Base-by-base conservation (phyloP, 2,797 vertebrate genomes). In the Amniataba percoides region DNA sequence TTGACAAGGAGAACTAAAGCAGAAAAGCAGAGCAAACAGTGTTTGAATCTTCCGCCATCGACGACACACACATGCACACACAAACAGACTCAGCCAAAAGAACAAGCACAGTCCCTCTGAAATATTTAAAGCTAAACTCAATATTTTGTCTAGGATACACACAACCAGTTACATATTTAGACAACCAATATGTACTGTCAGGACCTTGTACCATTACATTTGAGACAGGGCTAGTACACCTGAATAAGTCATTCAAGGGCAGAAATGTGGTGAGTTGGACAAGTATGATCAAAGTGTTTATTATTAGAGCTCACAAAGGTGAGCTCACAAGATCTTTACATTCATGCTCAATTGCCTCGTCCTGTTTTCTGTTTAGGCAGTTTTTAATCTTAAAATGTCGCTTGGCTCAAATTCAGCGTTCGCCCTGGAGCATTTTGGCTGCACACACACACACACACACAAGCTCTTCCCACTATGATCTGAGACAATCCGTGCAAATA, bases 1-100 rank as follows among this genome's bases (percentile, higher is more conserved):
- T 96, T 97, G 94, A 96, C 96, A 93, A 94, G 93, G 94, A 94
- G 93, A 94, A 94, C 94, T 91, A 90, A 87, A 78, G 87, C 83
- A 85, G 81, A 81, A 78, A 83, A 67, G 78, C 81, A 71, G 84
- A 83, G 83, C 77, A 78, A 89, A 90, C 51, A 68, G 60, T 55
- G 68, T 89, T 89, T 84, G 71, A 88, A 86, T 71, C 31, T 62
- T 67, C 43, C 27, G 21, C 43, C 27, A n/a, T 73, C 42, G 56
- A 53, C 9, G 19, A 71, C 23, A 62, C 74, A 52, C 23, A 59
- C 5, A 19, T 11, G 12, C 55, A 72, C 80, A 31, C 39, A 23
- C 42, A 55, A 16, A 19, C 13, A 55, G 2, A 7, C 7, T 40
- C 64, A 27, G 4, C 27, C 27, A 27, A 27, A 77, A 59, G 27